These are phyloP conservation scores for Penaeus japonicus DNA, from an alignment of 1,140 invertebrate species.

Conservation along the genomic window DNA sequence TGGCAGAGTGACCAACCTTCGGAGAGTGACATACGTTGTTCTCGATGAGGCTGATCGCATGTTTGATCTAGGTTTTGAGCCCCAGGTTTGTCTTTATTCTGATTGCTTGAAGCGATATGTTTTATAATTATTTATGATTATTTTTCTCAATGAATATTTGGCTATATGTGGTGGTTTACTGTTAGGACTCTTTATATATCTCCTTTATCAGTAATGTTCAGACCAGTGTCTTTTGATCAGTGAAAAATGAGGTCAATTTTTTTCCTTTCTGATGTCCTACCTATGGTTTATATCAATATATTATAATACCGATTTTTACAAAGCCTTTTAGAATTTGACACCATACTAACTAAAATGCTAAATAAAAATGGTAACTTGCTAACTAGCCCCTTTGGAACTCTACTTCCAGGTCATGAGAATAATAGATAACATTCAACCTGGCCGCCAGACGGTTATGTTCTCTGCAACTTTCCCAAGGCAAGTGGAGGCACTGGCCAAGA, in stretches of 20 bases:
- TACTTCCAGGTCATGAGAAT: slow-evolving; percentile 86
- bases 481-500: slow-evolving; percentile 96
- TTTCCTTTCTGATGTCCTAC: too few species aligned
- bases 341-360: background rate
- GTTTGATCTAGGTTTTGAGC: slow-evolving; percentile 99
- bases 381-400: background rate
- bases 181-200: too few species aligned
- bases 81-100: slow-evolving; percentile 75
- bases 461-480: slow-evolving; percentile 98
- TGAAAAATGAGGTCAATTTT: too few species aligned
- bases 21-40: slow-evolving; percentile 95
- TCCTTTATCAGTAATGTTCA: too few species aligned
- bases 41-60: slow-evolving; percentile 99
- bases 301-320: too few species aligned
- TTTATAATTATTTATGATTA: background rate
- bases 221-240: too few species aligned
- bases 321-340: background rate
- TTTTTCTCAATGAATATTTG: too few species aligned
- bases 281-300: too few species aligned
- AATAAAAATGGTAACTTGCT: background rate
- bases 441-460: slow-evolving; percentile 98
- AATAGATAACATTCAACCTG: slow-evolving; percentile 95
- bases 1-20: slow-evolving; percentile 93
- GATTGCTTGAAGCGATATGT: background rate
- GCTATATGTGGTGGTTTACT: too few species aligned